A percentile compares a stretch with the other conserved stretches of the same genome.
Evolutionary conservation across 2,888 invertebrate genomes (phyloP).

Genomic region (Dendrolimus pini): DNA sequence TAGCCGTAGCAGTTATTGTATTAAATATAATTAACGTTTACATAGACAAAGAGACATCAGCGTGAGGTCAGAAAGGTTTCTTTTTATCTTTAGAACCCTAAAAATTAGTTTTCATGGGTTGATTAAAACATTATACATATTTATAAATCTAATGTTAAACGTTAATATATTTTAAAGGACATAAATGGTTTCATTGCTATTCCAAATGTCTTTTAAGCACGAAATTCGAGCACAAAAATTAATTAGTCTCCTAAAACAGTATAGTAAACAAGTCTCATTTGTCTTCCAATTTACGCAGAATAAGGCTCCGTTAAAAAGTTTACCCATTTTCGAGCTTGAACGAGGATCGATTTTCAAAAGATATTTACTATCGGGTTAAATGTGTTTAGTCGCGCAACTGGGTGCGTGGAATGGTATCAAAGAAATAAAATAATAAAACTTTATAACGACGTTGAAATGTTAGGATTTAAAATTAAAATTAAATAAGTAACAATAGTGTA

Average conservation of each 20-base stretch:
- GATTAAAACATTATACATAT: too few relatives aligned
- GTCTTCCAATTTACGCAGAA: slow-evolving; percentile 6
- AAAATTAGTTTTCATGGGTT: too few relatives aligned
- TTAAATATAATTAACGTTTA: too few relatives aligned
- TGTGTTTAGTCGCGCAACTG: slow-evolving; percentile 14
- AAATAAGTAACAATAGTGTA: too few relatives aligned
- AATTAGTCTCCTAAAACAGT: slow-evolving; percentile 3
- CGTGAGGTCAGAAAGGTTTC: too few relatives aligned
- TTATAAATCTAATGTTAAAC: background rate
- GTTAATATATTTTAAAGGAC: slow-evolving; percentile 1
- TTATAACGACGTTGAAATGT: too few relatives aligned
- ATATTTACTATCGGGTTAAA: slow-evolving; percentile 12
- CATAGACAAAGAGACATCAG: too few relatives aligned
- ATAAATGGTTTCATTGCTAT: too few relatives aligned
- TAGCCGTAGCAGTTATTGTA: too few relatives aligned
- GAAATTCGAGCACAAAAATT: slow-evolving; percentile 2
- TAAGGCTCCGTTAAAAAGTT: slow-evolving; percentile 17
- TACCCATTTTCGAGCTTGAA: slow-evolving; percentile 24
- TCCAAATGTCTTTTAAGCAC: background rate
- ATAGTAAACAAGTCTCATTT: slow-evolving; percentile 3
- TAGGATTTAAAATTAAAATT: too few relatives aligned
- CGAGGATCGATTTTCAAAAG: slow-evolving; percentile 23
- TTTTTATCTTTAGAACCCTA: too few relatives aligned
- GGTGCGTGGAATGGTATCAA: background rate
- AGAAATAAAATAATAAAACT: too few relatives aligned